Base-by-base conservation (phyloP, 2,888 invertebrate genomes). In the Scaeva pyrastri region DNA sequence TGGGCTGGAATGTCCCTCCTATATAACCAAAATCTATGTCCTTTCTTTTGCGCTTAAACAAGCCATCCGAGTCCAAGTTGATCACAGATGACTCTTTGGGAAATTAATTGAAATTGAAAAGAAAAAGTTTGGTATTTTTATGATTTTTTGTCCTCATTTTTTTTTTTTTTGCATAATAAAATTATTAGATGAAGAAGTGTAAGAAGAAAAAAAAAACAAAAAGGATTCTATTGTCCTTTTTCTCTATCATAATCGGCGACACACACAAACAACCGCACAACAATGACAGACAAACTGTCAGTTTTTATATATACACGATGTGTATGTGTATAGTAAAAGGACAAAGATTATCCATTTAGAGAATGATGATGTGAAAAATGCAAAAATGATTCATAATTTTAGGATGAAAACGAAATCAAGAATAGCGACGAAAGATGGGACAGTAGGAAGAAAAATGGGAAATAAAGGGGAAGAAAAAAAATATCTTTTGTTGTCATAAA, bases 41-140 rank as follows among this genome's bases (percentile, higher is more conserved):
- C 68, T 31, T 58, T 31, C 16, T 66, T 39, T 39, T 19, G 19
- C 11, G 8, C 11, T 36, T 23, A 45, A 72, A 64, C 23, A 79
- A 79, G 64, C 72, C 26, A 8, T 7, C 39, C 48, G n/a, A 58
- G 56, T 71, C 66, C 43, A 72, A 77, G 16, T 82, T 82, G 82
- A 82, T 82, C 82, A 82, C 82, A 82, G 77, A 82, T 77, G 82
- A 77, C 66, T 82, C n/a, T n/a, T n/a, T 31, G 19, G 14, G 50
- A 50, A 26, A 77, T 77, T 82, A 77, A 82, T 82, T 82, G 77
- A 77, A 82, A 77, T 77, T 82, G 82, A 77, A 77, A 82, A 72
- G 72, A 64, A 64, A 76, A 81, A 71, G 41, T 71, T 76, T 72
- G 41, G 56, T 55, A 58, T 66, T 72, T 66, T 66, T 70, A 60